phyloP scores from a whole-genome alignment of 1,140 invertebrate species.

The Harpegnathos saltator region DNA sequence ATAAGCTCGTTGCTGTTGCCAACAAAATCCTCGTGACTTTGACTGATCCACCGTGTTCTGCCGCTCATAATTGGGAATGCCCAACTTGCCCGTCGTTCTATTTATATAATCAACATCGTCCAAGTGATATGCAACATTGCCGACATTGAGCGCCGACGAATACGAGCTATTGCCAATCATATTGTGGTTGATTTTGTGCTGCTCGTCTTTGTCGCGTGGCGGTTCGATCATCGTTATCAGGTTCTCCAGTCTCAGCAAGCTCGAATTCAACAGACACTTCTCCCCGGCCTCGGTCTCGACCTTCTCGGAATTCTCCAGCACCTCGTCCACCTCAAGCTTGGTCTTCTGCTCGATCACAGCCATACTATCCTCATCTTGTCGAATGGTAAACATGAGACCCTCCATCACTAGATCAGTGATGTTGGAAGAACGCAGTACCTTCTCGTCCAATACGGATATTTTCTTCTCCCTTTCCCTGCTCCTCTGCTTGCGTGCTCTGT shows the following conservation, averaged over 20 bases:
- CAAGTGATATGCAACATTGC: slow-evolving; percentile 10
- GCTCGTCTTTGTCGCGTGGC: slow-evolving; percentile 38
- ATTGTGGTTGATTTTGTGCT: slow-evolving; percentile 2
- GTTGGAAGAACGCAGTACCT: slow-evolving; percentile 77
- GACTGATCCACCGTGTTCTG: neutral
- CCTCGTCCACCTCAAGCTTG: slow-evolving; percentile 83
- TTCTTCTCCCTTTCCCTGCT: slow-evolving; percentile 37
- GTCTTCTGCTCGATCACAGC: slow-evolving; percentile 83
- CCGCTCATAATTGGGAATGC: neutral
- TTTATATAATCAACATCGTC: slow-evolving; percentile 31
- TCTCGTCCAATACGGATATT: slow-evolving; percentile 47
- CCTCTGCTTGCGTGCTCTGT: slow-evolving; percentile 35
- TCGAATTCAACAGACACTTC: slow-evolving; percentile 82
- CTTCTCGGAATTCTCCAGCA: slow-evolving; percentile 84
- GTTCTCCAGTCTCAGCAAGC: slow-evolving; percentile 81
- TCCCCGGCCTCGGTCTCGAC: slow-evolving; percentile 82
- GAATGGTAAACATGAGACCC: slow-evolving; percentile 84
- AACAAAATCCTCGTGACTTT: neutral
- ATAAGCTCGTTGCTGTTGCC: neutral
- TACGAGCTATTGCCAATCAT: slow-evolving; percentile 10
- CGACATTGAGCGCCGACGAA: slow-evolving; percentile 10
- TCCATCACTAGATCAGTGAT: slow-evolving; percentile 85
- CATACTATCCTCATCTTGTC: slow-evolving; percentile 81
- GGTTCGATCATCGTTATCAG: slow-evolving; percentile 82
- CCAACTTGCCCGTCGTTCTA: neutral